Evolutionary conservation across 2,888 invertebrate species (phyloP).

Genomic region (Druceiella hillmani): DNA sequence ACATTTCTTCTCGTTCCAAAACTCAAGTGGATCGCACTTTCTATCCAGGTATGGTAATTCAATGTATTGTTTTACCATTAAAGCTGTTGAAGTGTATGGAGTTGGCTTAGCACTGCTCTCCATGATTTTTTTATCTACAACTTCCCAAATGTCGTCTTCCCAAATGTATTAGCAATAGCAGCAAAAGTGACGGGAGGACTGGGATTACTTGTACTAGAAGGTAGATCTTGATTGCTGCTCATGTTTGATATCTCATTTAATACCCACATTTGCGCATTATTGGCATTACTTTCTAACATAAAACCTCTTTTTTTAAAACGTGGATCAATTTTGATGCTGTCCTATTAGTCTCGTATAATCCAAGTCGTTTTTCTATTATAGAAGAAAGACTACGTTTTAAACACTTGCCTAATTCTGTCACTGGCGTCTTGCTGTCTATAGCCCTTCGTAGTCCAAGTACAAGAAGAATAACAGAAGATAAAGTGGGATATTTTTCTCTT

Average conservation of each 20-base stretch:
- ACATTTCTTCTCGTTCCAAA: slow-evolving; percentile 8
- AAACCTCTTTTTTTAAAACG: slow-evolving; percentile 6
- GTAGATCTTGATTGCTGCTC: background rate
- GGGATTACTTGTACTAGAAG: background rate
- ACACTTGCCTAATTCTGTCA: slow-evolving; percentile 4
- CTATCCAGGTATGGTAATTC: slow-evolving; percentile 5
- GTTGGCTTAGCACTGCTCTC: slow-evolving; percentile 4
- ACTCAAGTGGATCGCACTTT: slow-evolving; percentile 6
- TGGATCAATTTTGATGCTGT: slow-evolving; percentile 6
- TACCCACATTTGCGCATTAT: slow-evolving; percentile 8
- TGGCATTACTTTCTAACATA: slow-evolving; percentile 7
- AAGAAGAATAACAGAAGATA: slow-evolving; percentile 18
- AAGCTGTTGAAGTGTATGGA: background rate
- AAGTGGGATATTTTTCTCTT: slow-evolving; percentile 14
- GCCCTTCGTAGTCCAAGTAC: slow-evolving; percentile 14
- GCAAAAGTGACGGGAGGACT: background rate
- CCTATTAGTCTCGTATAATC: slow-evolving; percentile 6
- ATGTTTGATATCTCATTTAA: slow-evolving; percentile 4
- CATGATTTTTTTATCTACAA: too few relatives aligned
- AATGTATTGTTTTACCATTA: slow-evolving; percentile 2
- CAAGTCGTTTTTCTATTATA: slow-evolving; percentile 6
- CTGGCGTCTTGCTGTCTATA: slow-evolving; percentile 9
- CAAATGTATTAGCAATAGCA: background rate
- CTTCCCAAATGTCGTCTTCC: too few relatives aligned
- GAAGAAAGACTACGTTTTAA: slow-evolving; percentile 4